Conservation (phyloP, 1,140 invertebrate genomes). For the Bombus breviceps region DNA sequence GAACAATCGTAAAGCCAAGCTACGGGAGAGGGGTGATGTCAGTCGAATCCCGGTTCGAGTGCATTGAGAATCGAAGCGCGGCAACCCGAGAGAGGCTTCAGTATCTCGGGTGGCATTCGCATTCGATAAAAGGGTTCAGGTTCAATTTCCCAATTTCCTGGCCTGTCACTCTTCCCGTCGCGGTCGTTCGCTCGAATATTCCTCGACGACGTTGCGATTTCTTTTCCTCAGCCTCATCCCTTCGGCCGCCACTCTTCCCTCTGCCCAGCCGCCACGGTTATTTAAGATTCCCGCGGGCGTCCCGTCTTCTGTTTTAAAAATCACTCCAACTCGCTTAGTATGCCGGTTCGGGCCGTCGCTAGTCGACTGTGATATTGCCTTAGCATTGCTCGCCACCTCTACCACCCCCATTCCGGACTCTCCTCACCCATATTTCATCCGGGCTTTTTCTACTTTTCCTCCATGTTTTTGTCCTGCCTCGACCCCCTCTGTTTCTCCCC, state of each 20-base stretch:
- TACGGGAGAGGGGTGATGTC: not conserved
- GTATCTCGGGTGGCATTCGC: slow-evolving; percentile 6
- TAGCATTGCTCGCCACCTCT: slow-evolving; percentile 49
- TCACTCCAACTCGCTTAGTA: slow-evolving; percentile 71
- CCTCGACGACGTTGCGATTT: slow-evolving; percentile 29
- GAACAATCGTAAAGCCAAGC: not conserved
- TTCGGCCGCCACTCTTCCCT: not conserved
- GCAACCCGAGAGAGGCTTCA: slow-evolving; percentile 10
- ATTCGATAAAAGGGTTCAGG: slow-evolving; percentile 57
- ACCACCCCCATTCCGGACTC: not conserved
- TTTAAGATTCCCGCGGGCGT: slow-evolving; percentile 71
- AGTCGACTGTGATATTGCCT: slow-evolving; percentile 76
- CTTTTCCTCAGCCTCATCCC: not conserved
- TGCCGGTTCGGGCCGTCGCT: slow-evolving; percentile 63
- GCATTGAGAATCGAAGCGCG: not conserved
- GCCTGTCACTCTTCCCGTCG: slow-evolving; percentile 67
- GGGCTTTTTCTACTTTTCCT: not conserved
- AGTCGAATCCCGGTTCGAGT: not conserved
- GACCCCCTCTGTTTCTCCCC: too few relatives aligned
- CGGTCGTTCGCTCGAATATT: slow-evolving; percentile 67
- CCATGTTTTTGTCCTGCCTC: not conserved
- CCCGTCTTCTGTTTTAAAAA: slow-evolving; percentile 73
- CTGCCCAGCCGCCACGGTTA: slow-evolving; percentile 53
- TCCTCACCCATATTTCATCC: slow-evolving; percentile 36
- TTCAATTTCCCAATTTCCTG: slow-evolving; percentile 77